phyloP scores from a whole-genome alignment of 2,888 invertebrate genomes.

The Temnothorax unifasciatus region DNA sequence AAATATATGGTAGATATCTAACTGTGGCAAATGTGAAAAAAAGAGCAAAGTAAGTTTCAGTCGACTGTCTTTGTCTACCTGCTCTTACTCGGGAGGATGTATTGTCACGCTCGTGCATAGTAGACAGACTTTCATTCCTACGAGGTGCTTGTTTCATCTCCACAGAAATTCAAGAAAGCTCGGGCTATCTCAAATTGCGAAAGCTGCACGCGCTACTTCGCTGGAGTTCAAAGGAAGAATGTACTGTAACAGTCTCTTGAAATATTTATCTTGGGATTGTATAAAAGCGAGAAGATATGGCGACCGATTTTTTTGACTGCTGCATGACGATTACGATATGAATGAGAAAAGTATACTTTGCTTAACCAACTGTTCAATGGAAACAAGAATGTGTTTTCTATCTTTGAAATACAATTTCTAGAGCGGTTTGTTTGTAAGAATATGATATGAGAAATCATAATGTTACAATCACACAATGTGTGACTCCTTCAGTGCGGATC shows the following conservation, averaged over 20 bases:
- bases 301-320: slow-evolving; percentile 32
- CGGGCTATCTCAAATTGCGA: slow-evolving; percentile 43
- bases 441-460: neutral
- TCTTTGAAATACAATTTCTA: neutral
- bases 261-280: slow-evolving; percentile 45
- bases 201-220: slow-evolving; percentile 44
- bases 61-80: slow-evolving; percentile 9
- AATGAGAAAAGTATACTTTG: slow-evolving; percentile 8
- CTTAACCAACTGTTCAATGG: slow-evolving; percentile 6
- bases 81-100: slow-evolving; percentile 12
- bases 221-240: slow-evolving; percentile 38
- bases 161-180: slow-evolving; percentile 53
- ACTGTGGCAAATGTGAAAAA: neutral
- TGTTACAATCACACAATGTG: neutral
- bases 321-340: neutral
- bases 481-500: neutral
- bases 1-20: neutral
- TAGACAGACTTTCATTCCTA: slow-evolving; percentile 47
- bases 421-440: neutral
- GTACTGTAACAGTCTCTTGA: slow-evolving; percentile 35
- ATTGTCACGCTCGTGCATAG: slow-evolving; percentile 39
- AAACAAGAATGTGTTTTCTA: neutral
- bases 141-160: slow-evolving; percentile 48
- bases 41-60: slow-evolving; percentile 15
- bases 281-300: slow-evolving; percentile 15